phyloP scores from a whole-genome alignment of 2,888 invertebrate genomes.

The Scaptomyza cyrtandrae region DNA sequence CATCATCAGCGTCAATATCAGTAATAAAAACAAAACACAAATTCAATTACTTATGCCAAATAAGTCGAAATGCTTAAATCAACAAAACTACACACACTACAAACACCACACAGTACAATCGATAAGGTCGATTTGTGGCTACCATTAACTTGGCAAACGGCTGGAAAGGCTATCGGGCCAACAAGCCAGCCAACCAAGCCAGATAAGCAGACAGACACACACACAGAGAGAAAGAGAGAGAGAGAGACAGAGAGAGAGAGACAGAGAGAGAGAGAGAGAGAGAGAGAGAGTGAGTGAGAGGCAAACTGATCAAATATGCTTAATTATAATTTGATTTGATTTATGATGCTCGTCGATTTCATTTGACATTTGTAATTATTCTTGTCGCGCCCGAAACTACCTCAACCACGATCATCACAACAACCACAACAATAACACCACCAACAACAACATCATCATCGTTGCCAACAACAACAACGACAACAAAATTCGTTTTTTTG shows the following conservation, averaged over 20 bases:
- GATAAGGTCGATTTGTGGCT: constrained; percentile 53
- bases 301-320: constrained; percentile 77
- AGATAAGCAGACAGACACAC: constrained; percentile 52
- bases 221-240: no score
- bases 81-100: constrained; percentile 55
- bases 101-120: constrained; percentile 14
- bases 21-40: constrained; percentile 69
- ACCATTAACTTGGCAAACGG: constrained; percentile 54
- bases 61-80: constrained; percentile 78
- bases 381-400: constrained; percentile 81
- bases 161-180: constrained; percentile 50
- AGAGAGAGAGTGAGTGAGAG: constrained; percentile 24
- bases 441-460: constrained; percentile 52
- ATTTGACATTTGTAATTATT: constrained; percentile 84
- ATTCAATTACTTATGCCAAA: constrained; percentile 81
- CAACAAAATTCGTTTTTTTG: constrained; percentile 25
- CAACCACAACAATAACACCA: constrained; percentile 11
- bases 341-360: constrained; percentile 82
- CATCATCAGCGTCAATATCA: constrained; percentile 60
- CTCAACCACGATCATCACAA: constrained; percentile 60
- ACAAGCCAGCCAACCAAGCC: constrained; percentile 1
- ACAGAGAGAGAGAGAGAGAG: no score
- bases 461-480: constrained; percentile 28
- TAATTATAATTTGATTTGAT: constrained; percentile 83
- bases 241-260: no score